phyloP scores from a whole-genome alignment of 2,888 invertebrate genomes.

The Chrysolina haemoptera region DNA sequence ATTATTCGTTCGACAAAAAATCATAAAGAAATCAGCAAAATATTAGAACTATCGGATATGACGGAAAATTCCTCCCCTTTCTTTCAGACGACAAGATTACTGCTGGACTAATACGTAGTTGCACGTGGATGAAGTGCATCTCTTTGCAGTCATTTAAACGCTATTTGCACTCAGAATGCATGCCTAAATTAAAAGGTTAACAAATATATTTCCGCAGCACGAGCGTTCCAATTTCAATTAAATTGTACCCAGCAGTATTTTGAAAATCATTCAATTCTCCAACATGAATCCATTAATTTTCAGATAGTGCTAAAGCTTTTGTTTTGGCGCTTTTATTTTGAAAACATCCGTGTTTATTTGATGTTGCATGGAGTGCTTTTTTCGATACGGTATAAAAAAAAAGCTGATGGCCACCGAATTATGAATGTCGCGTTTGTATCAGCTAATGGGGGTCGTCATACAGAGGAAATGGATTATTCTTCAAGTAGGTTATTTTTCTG shows the following conservation, averaged over 20 bases:
- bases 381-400: background rate
- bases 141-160: background rate
- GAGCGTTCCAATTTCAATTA: background rate
- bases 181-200: background rate
- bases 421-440: too few relatives aligned
- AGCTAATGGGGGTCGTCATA: too few relatives aligned
- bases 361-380: background rate
- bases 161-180: background rate
- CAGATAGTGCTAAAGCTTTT: background rate
- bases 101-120: too few relatives aligned
- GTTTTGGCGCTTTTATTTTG: background rate
- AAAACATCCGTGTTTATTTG: background rate
- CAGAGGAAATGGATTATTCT: too few relatives aligned
- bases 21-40: too few relatives aligned
- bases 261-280: background rate
- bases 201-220: background rate
- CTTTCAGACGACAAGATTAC: too few relatives aligned
- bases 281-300: background rate
- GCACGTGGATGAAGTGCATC: too few relatives aligned
- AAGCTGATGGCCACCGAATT: too few relatives aligned
- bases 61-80: too few relatives aligned
- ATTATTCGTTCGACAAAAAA: too few relatives aligned
- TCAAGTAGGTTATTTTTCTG: too few relatives aligned
- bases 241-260: background rate
- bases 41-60: too few relatives aligned